Evolutionary conservation across 2,113 vertebrate genomes (phyloP).

Genomic region (Hippocampus abdominalis): DNA sequence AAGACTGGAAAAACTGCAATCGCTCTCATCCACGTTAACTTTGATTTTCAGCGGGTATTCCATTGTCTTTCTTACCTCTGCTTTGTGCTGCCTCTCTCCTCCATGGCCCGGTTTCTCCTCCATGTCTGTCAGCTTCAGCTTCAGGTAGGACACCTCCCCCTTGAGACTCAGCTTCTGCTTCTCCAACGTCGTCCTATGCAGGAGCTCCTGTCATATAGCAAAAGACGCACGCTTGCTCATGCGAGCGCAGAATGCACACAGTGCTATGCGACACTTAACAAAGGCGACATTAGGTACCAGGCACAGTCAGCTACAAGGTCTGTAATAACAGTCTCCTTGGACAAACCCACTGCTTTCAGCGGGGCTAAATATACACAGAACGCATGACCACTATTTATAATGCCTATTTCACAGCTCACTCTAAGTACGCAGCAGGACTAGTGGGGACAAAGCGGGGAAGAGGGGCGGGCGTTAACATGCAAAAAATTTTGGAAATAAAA

Average conservation of each 20-base stretch:
- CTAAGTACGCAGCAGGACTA: constrained; percentile 51
- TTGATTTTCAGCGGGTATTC: not conserved
- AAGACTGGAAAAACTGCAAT: not conserved
- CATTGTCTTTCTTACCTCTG: constrained; percentile 77
- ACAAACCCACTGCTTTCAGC: constrained; percentile 66
- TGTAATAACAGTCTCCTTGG: constrained; percentile 55
- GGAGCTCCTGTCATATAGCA: constrained; percentile 79
- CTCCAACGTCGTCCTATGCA: constrained; percentile 88
- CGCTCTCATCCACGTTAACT: not conserved
- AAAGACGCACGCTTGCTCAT: constrained; percentile 11
- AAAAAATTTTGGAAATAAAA: constrained; percentile 37
- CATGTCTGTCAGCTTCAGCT: constrained; percentile 89
- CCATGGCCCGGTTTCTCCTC: constrained; percentile 85
- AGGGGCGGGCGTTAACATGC: constrained; percentile 22
- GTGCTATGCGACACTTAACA: constrained; percentile 26
- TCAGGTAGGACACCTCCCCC: constrained; percentile 92
- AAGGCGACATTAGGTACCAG: constrained; percentile 44
- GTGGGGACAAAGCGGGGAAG: constrained; percentile 6
- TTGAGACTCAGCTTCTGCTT: constrained; percentile 90
- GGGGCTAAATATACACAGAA: constrained; percentile 77
- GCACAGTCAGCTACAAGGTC: constrained; percentile 34
- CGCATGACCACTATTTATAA: constrained; percentile 80
- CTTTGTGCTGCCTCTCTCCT: constrained; percentile 89
- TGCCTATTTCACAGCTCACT: constrained; percentile 70
- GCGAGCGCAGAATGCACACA: constrained; percentile 5